Base-by-base conservation (phyloP, 2,888 invertebrate species). In the Thyatira batis region DNA sequence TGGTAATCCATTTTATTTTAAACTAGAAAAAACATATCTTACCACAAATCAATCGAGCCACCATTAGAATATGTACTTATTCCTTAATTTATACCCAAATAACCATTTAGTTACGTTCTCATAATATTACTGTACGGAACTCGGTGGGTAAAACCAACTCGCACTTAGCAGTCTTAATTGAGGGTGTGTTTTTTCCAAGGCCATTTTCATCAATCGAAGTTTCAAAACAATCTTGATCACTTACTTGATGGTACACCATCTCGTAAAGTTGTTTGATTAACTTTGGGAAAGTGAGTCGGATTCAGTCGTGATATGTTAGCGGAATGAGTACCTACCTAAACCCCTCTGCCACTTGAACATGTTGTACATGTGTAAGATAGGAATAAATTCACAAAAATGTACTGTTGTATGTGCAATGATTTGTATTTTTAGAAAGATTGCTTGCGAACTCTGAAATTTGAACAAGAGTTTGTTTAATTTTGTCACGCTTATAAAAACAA, bases 191-290 rank as follows among this genome's bases (percentile, higher is more conserved):
- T 71, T 74, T 65, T 61, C 67, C 73, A 65, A 63, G n/a, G n/a
- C n/a, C 66, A 67, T 75, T 69, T 66, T 65, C 69, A 71, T 67
- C 63, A 65, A 23, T 23, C 23, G 67, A 44, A 65, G 67, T 70
- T 67, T 70, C 68, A 82, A 80, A 84, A 84, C 85, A 82, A 84
- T 80, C 82, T 77, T 74, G 69, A 78, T 73, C 78, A 80, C 76
- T 84, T 80, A n/a, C n/a, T 67, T 70, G 67, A 67, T 61, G 63
- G 65, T 64, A 60, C 64, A 64, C 68, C 65, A 62, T 63, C 70
- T 75, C 77, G 74, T 78, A 80, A 85, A 85, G 65, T 80, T 81
- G 71, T 72, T 77, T 81, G 80, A 85, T 85, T 82, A 82, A 83
- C 82, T 82, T 81, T 74, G 74, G 73, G 73, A 73, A 39, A 81